Percentiles rank a stretch among this genome's conserved stretches.
phyloP scores from a whole-genome alignment of 2,888 invertebrate genomes.

The Clistopyga incitator region DNA sequence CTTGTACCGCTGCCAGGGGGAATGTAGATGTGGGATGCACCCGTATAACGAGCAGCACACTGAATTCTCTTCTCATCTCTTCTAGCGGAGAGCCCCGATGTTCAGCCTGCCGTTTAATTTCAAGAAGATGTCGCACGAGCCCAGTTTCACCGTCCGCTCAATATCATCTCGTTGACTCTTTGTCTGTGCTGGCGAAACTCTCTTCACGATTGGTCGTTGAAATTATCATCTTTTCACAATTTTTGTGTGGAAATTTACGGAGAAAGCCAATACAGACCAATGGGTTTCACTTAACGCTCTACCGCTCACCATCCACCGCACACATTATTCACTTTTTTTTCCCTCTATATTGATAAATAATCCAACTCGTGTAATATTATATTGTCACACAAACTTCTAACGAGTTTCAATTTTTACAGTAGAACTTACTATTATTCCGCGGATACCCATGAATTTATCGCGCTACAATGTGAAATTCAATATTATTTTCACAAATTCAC shows the following conservation, averaged over 20 bases:
- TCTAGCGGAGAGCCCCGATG: slow-evolving; percentile 38
- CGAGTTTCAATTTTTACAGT: too few species aligned
- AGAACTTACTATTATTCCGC: too few species aligned
- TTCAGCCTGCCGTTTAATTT: slow-evolving; percentile 69
- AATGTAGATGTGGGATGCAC: slow-evolving; percentile 31
- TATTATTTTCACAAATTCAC: too few species aligned
- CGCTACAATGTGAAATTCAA: too few species aligned
- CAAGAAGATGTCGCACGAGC: slow-evolving; percentile 53
- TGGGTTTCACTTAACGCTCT: background rate
- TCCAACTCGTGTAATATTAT: too few species aligned
- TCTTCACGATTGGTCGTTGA: slow-evolving; percentile 1
- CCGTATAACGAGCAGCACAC: slow-evolving; percentile 49
- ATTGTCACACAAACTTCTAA: too few species aligned
- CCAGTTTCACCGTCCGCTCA: slow-evolving; percentile 26
- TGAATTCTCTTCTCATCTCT: background rate
- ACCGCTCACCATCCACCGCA: too few species aligned
- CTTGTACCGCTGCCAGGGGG: background rate
- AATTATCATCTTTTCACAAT: background rate
- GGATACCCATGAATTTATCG: too few species aligned
- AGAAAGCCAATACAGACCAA: too few species aligned
- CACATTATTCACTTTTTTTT: too few species aligned
- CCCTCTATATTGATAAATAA: too few species aligned
- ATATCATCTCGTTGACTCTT: slow-evolving; percentile 13
- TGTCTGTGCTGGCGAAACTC: background rate
- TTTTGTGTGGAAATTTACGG: too few species aligned